phyloP scores from a whole-genome alignment of 2,888 invertebrate genomes.

The Biston betularia region DNA sequence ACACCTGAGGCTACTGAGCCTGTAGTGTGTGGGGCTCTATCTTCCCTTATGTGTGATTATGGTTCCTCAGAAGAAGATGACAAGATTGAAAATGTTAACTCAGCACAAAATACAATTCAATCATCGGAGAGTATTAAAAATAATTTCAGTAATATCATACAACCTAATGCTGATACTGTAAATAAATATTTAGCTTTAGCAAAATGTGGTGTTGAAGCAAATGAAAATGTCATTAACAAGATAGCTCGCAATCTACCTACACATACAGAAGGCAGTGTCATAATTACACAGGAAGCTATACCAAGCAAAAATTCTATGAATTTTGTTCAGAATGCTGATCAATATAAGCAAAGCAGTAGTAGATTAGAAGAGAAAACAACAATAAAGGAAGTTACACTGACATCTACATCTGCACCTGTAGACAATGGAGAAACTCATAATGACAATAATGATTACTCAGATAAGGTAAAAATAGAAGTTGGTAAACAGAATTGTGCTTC shows the following conservation, averaged over 20 bases:
- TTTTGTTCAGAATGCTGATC: background rate
- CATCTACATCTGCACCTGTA: background rate
- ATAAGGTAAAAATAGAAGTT: slow-evolving; percentile 32
- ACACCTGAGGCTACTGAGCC: slow-evolving; percentile 46
- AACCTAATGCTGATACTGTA: background rate
- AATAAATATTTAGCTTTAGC: background rate
- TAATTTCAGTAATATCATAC: background rate
- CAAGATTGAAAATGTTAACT: slow-evolving; percentile 7
- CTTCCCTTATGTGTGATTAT: slow-evolving; percentile 86
- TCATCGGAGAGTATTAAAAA: background rate
- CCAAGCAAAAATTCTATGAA: background rate
- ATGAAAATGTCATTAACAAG: background rate
- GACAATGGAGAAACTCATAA: background rate
- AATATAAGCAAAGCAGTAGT: background rate
- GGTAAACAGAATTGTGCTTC: slow-evolving; percentile 12
- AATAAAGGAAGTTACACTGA: background rate
- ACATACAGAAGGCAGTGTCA: background rate
- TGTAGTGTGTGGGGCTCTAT: slow-evolving; percentile 83
- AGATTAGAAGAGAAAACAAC: background rate
- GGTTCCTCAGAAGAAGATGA: slow-evolving; percentile 82
- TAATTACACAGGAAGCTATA: background rate
- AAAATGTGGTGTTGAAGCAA: slow-evolving; percentile 6
- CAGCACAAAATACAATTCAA: background rate
- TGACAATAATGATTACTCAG: slow-evolving; percentile 58
- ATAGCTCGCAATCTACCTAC: background rate